These are phyloP conservation scores for Acrobasis consociella DNA, from an alignment of 2,888 invertebrate genomes.

Conservation along the genomic window DNA sequence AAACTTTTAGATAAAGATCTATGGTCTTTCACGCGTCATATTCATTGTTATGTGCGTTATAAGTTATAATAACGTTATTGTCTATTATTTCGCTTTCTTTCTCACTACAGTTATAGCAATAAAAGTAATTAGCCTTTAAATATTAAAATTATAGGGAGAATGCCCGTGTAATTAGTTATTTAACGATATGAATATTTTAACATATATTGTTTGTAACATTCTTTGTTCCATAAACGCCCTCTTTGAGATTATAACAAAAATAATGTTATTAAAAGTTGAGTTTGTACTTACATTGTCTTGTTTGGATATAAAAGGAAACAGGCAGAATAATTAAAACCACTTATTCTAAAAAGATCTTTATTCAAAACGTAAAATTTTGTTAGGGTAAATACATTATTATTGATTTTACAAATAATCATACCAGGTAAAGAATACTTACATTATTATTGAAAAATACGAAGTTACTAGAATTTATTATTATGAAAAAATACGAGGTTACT, in stretches of 20 bases:
- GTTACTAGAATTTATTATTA: too few species aligned
- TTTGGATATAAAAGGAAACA: too few species aligned
- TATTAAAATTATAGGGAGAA: constrained; percentile 19
- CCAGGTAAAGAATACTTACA: too few species aligned
- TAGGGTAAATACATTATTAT: too few species aligned
- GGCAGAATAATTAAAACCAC: too few species aligned
- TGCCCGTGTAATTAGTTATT: constrained; percentile 22
- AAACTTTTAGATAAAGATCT: constrained; percentile 66
- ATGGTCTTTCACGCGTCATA: constrained; percentile 60
- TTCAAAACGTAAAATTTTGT: too few species aligned
- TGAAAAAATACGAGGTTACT: too few species aligned
- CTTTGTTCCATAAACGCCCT: constrained; percentile 14
- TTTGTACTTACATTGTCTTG: neutral
- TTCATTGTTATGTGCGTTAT: constrained; percentile 34
- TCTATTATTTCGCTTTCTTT: constrained; percentile 26
- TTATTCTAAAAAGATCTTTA: too few species aligned
- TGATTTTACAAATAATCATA: too few species aligned
- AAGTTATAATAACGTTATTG: constrained; percentile 30
- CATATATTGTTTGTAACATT: constrained; percentile 16
- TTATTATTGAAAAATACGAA: too few species aligned
- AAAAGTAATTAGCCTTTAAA: constrained; percentile 17
- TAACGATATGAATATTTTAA: constrained; percentile 22
- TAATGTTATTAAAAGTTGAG: neutral
- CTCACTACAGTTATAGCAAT: constrained; percentile 7
- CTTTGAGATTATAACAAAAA: constrained; percentile 5